Evolutionary conservation across 1,140 invertebrate genomes (phyloP).

Genomic region (Lepidurus packardi): DNA sequence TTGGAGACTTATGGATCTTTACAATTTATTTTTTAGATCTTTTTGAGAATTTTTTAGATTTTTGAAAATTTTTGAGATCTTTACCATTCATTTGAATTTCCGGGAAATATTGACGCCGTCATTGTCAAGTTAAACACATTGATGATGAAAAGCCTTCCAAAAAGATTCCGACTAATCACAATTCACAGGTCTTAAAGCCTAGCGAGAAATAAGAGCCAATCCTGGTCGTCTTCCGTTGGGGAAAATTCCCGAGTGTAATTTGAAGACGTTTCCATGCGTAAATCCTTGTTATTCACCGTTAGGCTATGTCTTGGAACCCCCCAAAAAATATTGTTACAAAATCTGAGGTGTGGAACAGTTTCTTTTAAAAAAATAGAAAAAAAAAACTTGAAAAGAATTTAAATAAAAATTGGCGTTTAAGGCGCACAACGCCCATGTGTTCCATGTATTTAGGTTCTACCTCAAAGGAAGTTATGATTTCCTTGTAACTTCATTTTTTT

Average conservation of each 20-base stretch:
- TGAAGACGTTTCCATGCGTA: background rate
- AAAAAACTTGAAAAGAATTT: background rate
- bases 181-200: background rate
- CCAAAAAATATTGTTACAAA: background rate
- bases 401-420: background rate
- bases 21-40: too few relatives aligned
- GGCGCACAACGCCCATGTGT: background rate
- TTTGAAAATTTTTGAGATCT: too few relatives aligned
- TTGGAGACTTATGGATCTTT: too few relatives aligned
- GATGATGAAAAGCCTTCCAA: background rate
- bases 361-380: background rate
- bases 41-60: too few relatives aligned
- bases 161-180: background rate
- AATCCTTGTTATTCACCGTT: background rate
- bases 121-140: background rate
- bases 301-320: too few relatives aligned
- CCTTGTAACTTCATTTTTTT: background rate
- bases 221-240: background rate
- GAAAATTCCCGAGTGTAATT: background rate
- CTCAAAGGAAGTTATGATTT: conserved; percentile 11
- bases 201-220: conserved; percentile 14
- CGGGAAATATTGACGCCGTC: too few relatives aligned
- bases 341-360: background rate
- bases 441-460: background rate
- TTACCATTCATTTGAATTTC: too few relatives aligned